Evolutionary conservation across 1,140 invertebrate species (phyloP).

Genomic region (Caenorhabditis briggsae): DNA sequence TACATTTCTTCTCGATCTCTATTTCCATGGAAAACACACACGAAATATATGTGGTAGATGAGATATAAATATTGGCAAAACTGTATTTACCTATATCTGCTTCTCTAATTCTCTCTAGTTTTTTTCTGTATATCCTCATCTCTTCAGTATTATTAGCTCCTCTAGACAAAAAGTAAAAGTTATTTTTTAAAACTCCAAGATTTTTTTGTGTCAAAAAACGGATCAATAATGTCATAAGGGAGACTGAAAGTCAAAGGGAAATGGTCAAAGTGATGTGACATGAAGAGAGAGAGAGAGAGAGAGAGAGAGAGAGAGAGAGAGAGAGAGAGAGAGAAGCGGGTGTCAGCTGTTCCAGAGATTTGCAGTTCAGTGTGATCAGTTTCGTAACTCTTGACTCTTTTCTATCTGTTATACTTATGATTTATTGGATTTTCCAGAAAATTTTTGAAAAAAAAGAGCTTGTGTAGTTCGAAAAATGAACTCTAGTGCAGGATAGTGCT

Average conservation of each 20-base stretch:
- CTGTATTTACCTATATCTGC: slow-evolving; percentile 5
- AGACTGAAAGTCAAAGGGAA: slow-evolving; percentile 13
- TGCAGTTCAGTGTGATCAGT: slow-evolving; percentile 4
- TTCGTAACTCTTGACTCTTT: slow-evolving; percentile 3
- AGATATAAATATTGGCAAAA: slow-evolving; percentile 49
- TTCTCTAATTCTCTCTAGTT: too few relatives aligned
- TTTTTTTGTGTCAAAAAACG: background rate
- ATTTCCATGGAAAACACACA: slow-evolving; percentile 34
- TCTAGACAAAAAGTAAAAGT: background rate
- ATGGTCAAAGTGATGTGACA: slow-evolving; percentile 32
- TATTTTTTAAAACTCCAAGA: background rate
- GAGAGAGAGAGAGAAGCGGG: background rate
- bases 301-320: background rate
- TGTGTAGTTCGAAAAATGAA: too few relatives aligned
- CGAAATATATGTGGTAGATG: background rate
- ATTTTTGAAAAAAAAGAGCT: too few relatives aligned
- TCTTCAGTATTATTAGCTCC: background rate
- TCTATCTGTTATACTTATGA: background rate
- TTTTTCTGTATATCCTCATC: background rate
- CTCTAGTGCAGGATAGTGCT: too few relatives aligned
- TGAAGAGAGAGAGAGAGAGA: background rate
- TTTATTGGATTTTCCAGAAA: too few relatives aligned
- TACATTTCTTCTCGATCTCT: background rate
- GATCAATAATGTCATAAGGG: background rate
- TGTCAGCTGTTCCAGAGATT: slow-evolving; percentile 5